These are phyloP conservation scores for Eueides isabella DNA, from an alignment of 1,140 invertebrate genomes.

Conservation along the genomic window DNA sequence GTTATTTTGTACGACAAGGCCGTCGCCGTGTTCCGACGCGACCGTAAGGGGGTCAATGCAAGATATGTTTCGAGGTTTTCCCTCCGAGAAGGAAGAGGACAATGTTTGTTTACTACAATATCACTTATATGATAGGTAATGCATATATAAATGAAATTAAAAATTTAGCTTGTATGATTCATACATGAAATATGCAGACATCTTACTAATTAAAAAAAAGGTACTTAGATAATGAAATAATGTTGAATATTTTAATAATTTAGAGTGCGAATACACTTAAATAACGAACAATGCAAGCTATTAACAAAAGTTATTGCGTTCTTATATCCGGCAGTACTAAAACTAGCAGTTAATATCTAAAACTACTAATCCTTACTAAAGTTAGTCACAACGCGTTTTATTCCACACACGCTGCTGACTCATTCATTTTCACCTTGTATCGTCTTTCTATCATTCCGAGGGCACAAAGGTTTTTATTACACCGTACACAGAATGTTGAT, in stretches of 20 bases:
- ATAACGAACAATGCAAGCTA: not conserved
- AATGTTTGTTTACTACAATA: conserved; percentile 15
- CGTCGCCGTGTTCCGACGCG: conserved; percentile 21
- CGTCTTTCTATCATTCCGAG: conserved; percentile 23
- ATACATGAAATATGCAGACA: not conserved
- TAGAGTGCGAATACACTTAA: not conserved
- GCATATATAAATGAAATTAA: not conserved
- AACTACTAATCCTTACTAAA: not conserved
- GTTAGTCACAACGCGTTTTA: not conserved
- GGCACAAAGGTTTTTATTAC: conserved; percentile 30
- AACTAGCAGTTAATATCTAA: not conserved
- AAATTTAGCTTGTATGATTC: not conserved
- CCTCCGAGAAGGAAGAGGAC: conserved; percentile 30
- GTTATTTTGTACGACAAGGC: conserved; percentile 32
- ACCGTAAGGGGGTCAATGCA: conserved; percentile 54
- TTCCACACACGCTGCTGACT: conserved; percentile 24
- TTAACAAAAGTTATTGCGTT: not conserved
- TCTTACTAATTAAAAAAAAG: not conserved
- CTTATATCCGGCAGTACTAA: not conserved
- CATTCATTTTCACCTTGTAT: conserved; percentile 19
- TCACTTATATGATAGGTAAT: not conserved
- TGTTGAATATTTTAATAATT: not conserved
- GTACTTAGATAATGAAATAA: not conserved
- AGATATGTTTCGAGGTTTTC: conserved; percentile 36
- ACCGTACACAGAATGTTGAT: conserved; percentile 34